These are phyloP conservation scores for Muscina levida DNA, from an alignment of 2,888 invertebrate species.

Conservation along the genomic window DNA sequence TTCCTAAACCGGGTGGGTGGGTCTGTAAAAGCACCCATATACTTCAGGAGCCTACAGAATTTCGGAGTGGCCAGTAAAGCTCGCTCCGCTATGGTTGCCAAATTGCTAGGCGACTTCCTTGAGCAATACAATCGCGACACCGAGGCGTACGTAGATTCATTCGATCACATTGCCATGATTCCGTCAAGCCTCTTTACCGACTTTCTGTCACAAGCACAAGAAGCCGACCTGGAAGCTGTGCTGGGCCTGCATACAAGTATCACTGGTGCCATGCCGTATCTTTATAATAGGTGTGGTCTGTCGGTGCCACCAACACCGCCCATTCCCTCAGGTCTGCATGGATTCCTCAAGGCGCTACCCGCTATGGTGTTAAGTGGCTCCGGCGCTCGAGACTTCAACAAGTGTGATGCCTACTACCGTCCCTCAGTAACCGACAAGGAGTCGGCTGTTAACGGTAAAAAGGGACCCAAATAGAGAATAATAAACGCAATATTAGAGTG, in stretches of 20 bases:
- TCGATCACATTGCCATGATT: conserved; percentile 83
- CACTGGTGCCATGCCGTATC: conserved; percentile 78
- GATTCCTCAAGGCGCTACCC: conserved; percentile 78
- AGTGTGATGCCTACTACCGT: conserved; percentile 72
- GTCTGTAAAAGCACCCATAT: conserved; percentile 85
- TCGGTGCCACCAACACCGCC: conserved; percentile 78
- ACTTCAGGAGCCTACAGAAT: conserved; percentile 81
- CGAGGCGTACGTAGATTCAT: conserved; percentile 87
- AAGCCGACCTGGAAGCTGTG: conserved; percentile 77
- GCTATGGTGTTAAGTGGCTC: conserved; percentile 75
- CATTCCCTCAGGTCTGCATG: conserved; percentile 79
- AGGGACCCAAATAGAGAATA: conserved; percentile 24
- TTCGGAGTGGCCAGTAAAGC: conserved; percentile 89
- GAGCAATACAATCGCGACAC: conserved; percentile 92
- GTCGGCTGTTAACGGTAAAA: not conserved
- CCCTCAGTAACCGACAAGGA: conserved; percentile 24
- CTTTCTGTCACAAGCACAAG: conserved; percentile 82
- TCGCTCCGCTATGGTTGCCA: conserved; percentile 90
- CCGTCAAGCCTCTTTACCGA: conserved; percentile 82
- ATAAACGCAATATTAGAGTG: conserved; percentile 21
- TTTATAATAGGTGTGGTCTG: conserved; percentile 77
- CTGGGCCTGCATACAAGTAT: conserved; percentile 78
- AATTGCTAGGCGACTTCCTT: conserved; percentile 89
- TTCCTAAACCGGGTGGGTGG: conserved; percentile 88
- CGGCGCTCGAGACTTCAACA: conserved; percentile 73